Percentiles rank a stretch among this genome's conserved stretches.
Conservation (phyloP, 2,113 vertebrate species). For the Etheostoma cragini region DNA sequence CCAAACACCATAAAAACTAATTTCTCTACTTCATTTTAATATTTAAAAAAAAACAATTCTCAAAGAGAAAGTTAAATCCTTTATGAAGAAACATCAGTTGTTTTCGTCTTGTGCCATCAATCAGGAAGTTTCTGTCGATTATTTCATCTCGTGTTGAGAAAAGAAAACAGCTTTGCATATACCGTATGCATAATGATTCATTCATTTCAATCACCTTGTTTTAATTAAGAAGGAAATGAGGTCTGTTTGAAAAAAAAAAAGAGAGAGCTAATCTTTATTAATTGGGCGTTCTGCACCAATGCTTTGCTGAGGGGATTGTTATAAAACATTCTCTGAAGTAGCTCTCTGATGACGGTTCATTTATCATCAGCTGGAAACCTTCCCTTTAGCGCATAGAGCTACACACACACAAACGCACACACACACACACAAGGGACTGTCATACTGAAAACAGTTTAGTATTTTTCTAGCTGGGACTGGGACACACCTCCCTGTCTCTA, state of each 20-base stretch:
- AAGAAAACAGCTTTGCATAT: background rate
- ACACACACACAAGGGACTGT: conserved; percentile 4
- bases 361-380: conserved; percentile 73
- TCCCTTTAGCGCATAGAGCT: conserved; percentile 33
- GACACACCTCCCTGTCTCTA: conserved; percentile 2
- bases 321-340: conserved; percentile 65
- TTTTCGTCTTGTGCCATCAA: conserved; percentile 8
- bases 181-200: conserved; percentile 34
- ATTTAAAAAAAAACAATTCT: no score
- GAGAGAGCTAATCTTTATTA: conserved; percentile 78
- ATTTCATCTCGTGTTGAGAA: background rate
- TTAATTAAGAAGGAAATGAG: conserved; percentile 75
- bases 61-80: background rate
- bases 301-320: conserved; percentile 69
- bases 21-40: background rate
- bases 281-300: conserved; percentile 71
- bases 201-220: conserved; percentile 65
- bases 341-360: conserved; percentile 55
- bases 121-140: background rate
- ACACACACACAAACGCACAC: background rate
- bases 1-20: background rate
- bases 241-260: conserved; percentile 41
- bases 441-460: conserved; percentile 33
- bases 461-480: background rate
- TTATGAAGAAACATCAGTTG: background rate